Conservation (phyloP, 2,888 invertebrate genomes). For the Ormyrus rosae region DNA sequence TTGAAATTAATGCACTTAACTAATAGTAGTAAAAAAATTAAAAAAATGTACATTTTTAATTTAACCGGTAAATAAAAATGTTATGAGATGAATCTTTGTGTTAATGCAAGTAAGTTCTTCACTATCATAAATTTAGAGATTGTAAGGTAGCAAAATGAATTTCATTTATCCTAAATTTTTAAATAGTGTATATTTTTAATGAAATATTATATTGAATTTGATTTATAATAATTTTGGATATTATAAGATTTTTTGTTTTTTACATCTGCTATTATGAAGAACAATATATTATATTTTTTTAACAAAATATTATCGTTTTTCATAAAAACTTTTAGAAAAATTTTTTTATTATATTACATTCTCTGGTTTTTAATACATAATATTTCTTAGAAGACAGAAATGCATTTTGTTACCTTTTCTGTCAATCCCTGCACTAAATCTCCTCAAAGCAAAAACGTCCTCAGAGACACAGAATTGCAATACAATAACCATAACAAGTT, state of each 20-base stretch:
- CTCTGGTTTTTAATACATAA: no score
- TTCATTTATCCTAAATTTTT: constrained; percentile 23
- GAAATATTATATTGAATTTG: background rate
- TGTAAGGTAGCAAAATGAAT: constrained; percentile 22
- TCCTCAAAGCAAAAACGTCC: constrained; percentile 8
- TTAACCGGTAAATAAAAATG: constrained; percentile 1
- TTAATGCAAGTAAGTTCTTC: constrained; percentile 37
- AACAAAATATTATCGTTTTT: background rate
- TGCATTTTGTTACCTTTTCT: constrained; percentile 14
- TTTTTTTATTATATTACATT: no score
- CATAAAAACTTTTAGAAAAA: background rate
- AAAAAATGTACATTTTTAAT: background rate
- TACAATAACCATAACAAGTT: constrained; percentile 32
- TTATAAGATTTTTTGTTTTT: background rate
- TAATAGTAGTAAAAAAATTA: constrained; percentile 19
- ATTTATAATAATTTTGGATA: no score
- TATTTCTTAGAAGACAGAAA: background rate
- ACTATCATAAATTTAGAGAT: constrained; percentile 26
- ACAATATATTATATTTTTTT: background rate
- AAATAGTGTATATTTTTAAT: background rate
- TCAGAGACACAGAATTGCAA: background rate
- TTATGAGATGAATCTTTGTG: constrained; percentile 8
- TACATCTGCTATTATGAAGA: background rate
- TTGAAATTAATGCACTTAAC: constrained; percentile 37
- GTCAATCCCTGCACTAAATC: constrained; percentile 9